These are phyloP conservation scores for Lophura nycthemera DNA, from an alignment of 2,113 vertebrate genomes.

Conservation along the genomic window DNA sequence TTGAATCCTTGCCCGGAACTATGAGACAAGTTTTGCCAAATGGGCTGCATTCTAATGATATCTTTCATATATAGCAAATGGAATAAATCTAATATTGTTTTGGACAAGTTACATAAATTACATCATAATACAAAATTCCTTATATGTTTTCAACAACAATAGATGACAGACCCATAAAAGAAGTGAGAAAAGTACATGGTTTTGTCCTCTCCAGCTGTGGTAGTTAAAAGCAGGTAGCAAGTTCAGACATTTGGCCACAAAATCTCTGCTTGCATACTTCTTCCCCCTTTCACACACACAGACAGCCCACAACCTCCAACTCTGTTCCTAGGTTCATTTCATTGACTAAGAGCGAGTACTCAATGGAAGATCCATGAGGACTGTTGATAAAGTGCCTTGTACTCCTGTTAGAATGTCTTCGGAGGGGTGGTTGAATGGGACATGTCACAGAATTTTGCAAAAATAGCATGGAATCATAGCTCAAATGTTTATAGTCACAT, in stretches of 20 bases:
- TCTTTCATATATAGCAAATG: slow-evolving; percentile 82
- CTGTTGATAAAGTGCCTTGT: not conserved
- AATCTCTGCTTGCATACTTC: not conserved
- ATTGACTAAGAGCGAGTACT: not conserved
- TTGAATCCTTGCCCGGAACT: slow-evolving; percentile 83
- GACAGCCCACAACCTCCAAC: not conserved
- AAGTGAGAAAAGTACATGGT: slow-evolving; percentile 12
- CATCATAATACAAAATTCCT: slow-evolving; percentile 79
- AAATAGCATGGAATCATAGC: not conserved
- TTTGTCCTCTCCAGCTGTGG: not conserved
- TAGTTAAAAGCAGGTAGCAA: slow-evolving; percentile 5
- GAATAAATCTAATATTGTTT: slow-evolving; percentile 85
- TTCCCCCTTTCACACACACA: not conserved
- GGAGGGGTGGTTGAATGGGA: not conserved
- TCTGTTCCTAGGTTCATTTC: not conserved
- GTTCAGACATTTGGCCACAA: not conserved
- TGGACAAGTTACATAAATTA: slow-evolving; percentile 82
- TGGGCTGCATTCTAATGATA: slow-evolving; percentile 78
- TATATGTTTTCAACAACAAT: slow-evolving; percentile 68
- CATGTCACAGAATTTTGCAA: not conserved
- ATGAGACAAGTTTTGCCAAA: slow-evolving; percentile 78
- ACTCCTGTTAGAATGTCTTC: not conserved
- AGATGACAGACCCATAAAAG: slow-evolving; percentile 7
- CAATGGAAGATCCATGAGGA: not conserved
- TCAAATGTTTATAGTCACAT: not conserved